Conservation (phyloP, 2,113 vertebrate genomes). For the Vombatus ursinus region DNA sequence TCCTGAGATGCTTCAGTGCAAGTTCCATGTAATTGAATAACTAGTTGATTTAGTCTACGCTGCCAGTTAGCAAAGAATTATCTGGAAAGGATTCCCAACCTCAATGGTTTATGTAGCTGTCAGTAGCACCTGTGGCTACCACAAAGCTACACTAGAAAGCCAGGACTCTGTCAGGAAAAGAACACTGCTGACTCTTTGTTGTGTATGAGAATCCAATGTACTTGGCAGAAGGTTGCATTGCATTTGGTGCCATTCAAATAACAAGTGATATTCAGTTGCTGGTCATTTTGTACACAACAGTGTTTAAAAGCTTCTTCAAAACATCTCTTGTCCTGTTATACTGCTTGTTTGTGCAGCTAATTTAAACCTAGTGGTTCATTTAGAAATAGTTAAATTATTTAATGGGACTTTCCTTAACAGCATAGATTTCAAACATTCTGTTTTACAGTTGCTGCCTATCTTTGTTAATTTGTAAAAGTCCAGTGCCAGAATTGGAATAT, state of each 20-base stretch:
- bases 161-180: neutral
- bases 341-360: neutral
- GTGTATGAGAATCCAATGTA: slow-evolving; percentile 49
- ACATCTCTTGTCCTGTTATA: neutral
- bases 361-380: neutral
- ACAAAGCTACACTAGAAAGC: slow-evolving; percentile 33
- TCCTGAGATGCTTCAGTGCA: slow-evolving; percentile 17
- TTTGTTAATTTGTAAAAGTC: neutral
- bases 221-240: slow-evolving; percentile 45
- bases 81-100: neutral
- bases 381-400: neutral
- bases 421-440: neutral
- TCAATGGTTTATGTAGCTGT: neutral
- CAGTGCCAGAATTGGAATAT: neutral
- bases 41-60: neutral
- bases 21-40: slow-evolving; percentile 26
- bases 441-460: neutral
- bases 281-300: neutral
- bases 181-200: slow-evolving; percentile 39
- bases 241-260: neutral
- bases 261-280: neutral
- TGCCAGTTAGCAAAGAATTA: slow-evolving; percentile 29
- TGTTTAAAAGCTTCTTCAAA: slow-evolving; percentile 32
- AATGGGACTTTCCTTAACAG: neutral
- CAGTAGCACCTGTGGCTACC: slow-evolving; percentile 17